phyloP scores from a whole-genome alignment of 2,888 invertebrate species.

The Andrena minutula region DNA sequence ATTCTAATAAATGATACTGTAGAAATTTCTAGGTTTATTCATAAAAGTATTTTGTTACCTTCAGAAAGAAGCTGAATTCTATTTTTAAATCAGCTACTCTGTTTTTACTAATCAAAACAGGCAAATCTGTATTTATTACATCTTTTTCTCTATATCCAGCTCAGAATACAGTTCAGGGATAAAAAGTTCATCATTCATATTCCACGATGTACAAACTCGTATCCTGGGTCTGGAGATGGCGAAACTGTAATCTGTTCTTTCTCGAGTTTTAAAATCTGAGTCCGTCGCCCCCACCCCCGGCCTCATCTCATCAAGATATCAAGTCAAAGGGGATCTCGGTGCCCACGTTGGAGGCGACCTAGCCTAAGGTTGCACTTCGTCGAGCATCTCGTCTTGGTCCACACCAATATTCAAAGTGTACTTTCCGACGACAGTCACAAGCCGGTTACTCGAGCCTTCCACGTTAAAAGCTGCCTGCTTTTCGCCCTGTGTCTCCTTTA shows the following conservation, averaged over 20 bases:
- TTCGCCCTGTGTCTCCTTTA: slow-evolving; percentile 25
- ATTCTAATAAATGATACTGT: too few species aligned
- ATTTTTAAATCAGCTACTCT: too few species aligned
- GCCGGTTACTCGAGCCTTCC: slow-evolving; percentile 57
- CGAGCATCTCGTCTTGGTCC: slow-evolving; percentile 46
- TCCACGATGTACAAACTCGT: not conserved
- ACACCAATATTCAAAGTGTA: slow-evolving; percentile 68
- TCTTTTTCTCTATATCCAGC: too few species aligned
- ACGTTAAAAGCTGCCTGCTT: slow-evolving; percentile 60
- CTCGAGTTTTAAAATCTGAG: slow-evolving; percentile 19
- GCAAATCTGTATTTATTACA: too few species aligned
- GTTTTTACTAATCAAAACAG: too few species aligned
- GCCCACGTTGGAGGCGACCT: slow-evolving; percentile 37
- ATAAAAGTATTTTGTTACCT: too few species aligned
- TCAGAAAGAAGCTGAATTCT: too few species aligned
- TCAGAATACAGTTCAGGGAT: too few species aligned
- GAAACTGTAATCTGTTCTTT: slow-evolving; percentile 13
- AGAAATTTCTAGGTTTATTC: too few species aligned
- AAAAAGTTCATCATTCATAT: not conserved
- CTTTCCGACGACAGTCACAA: slow-evolving; percentile 59
- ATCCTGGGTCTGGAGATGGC: not conserved
- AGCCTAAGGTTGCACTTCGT: slow-evolving; percentile 43
- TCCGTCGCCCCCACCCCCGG: not conserved
- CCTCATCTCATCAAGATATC: slow-evolving; percentile 61
- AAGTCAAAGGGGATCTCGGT: slow-evolving; percentile 58